Base-by-base conservation (phyloP, 2,888 invertebrate species). In the Caradrina clavipalpis region DNA sequence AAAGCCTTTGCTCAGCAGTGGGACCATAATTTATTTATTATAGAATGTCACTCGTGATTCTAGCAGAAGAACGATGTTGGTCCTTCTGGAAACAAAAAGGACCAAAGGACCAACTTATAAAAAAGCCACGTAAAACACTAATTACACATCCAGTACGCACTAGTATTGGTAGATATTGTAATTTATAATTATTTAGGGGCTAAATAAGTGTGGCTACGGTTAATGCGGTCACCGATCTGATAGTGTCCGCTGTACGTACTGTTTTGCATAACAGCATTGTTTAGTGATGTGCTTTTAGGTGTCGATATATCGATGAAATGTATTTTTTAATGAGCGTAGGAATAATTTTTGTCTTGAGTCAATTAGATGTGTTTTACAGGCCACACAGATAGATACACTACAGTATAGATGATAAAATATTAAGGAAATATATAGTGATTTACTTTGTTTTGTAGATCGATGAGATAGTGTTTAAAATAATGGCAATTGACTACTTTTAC, bases 211-310 rank as follows among this genome's bases (percentile, higher is more conserved):
- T 89, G 90, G 89, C 89, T 85, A 85, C 86, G 89, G 87, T 89
- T 85, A 84, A 86, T 86, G 82, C 79, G 81, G 87, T 75, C 86
- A 86, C 86, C 83, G 85, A 92, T 92, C 93, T 85, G 93, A 93
- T 93, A 92, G 69, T 81, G 80, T 73, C 76, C 68, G 74, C 61
- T 80, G 68, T 70, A 80, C 80, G 81, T 74, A 74, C 88, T 89
- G 90, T 88, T 93, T 93, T 91, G 93, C 93, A 93, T 93, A 92
- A 92, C 89, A 85, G 84, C 88, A 88, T 88, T 86, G 85, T 82
- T 85, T 88, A 89, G 90, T 78, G 86, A 74, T 54, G 85, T 63
- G n/a, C 35, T 60, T 17, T 6, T 11, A 7, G 2, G 26, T 80
- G 7, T 69, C 63, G 65, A 59, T 76, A 59, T 76, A 59, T 75